Percentiles rank a stretch among this genome's conserved stretches.
Conservation (phyloP, 2,888 invertebrate genomes). For the Nasonovia ribisnigri region DNA sequence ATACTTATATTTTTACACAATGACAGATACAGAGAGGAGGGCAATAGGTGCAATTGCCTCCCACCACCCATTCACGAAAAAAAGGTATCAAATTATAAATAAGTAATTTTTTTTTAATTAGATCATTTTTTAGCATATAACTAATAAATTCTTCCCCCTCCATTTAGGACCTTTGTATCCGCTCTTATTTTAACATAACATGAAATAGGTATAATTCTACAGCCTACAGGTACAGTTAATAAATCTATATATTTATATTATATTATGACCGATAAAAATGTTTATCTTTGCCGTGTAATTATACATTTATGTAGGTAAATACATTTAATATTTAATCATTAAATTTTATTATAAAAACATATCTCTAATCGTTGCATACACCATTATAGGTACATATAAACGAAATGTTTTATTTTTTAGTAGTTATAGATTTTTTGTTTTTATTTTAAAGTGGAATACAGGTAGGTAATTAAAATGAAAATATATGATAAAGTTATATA, state of each 20-base stretch:
- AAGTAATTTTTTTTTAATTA: too few relatives aligned
- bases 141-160: too few relatives aligned
- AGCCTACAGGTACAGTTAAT: neutral
- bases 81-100: too few relatives aligned
- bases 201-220: neutral
- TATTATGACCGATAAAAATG: neutral
- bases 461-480: neutral
- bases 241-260: neutral
- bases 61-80: too few relatives aligned
- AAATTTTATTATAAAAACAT: neutral
- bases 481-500: neutral
- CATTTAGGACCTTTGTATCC: too few relatives aligned
- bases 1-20: neutral
- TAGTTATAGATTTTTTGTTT: neutral
- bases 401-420: neutral
- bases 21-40: too few relatives aligned
- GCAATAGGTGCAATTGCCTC: too few relatives aligned
- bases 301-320: neutral
- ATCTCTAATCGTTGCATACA: too few relatives aligned
- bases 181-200: neutral
- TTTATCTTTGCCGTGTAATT: neutral
- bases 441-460: neutral
- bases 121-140: too few relatives aligned
- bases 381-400: neutral
- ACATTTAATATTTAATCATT: too few relatives aligned